These are phyloP conservation scores for Lepidocyrtoides sp. DNA, from an alignment of 2,888 invertebrate genomes.

Conservation along the genomic window DNA sequence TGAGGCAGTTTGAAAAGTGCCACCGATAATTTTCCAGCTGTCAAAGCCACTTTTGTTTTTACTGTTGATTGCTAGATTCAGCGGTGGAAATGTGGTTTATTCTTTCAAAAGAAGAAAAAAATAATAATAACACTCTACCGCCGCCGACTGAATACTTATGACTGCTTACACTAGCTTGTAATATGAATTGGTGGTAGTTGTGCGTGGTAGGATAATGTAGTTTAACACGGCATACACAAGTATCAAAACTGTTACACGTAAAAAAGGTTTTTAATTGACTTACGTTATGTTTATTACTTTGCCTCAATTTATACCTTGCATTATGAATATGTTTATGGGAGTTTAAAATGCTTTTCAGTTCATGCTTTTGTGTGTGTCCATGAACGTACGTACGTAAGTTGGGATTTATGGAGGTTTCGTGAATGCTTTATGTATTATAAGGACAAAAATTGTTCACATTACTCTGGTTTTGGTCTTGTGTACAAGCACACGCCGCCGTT, in stretches of 20 bases:
- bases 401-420: constrained; percentile 28
- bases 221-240: neutral
- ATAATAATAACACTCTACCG: too few species aligned
- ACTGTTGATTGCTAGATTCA: neutral
- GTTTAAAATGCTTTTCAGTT: constrained; percentile 31
- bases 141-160: constrained; percentile 1
- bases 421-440: constrained; percentile 28
- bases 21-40: constrained; percentile 79
- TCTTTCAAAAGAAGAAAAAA: neutral
- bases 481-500: constrained; percentile 3
- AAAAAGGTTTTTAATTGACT: constrained; percentile 68
- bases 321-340: constrained; percentile 19
- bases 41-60: constrained; percentile 70
- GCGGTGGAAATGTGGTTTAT: neutral
- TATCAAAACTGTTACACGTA: neutral
- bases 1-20: constrained; percentile 62
- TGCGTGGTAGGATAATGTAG: neutral
- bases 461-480: constrained; percentile 36
- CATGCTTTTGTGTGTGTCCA: neutral
- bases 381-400: constrained; percentile 19
- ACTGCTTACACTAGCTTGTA: neutral
- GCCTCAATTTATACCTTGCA: constrained; percentile 37
- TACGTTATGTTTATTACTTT: constrained; percentile 65
- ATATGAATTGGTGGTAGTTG: neutral
- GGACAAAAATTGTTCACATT: constrained; percentile 7